These are phyloP conservation scores for Laspeyria flexula DNA, from an alignment of 2,888 invertebrate species.

Conservation along the genomic window DNA sequence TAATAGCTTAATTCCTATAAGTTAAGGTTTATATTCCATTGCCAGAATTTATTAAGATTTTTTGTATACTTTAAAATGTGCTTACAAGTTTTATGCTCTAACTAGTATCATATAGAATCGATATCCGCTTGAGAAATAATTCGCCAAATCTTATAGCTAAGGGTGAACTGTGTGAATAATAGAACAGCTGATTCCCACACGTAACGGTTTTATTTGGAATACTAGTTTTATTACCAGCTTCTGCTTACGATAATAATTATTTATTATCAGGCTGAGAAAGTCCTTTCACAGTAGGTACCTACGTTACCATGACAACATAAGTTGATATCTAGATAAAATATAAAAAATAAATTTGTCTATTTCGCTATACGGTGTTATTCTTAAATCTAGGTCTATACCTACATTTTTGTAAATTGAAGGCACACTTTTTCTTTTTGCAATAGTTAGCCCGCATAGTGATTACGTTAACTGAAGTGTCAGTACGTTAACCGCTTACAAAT, in stretches of 20 bases:
- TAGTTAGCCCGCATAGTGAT: conserved; percentile 60
- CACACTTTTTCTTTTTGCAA: conserved; percentile 51
- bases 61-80: not conserved
- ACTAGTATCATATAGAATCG: conserved; percentile 30
- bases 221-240: conserved; percentile 24
- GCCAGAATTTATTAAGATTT: not conserved
- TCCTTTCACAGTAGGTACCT: not conserved
- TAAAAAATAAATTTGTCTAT: too few species aligned
- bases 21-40: conserved; percentile 26
- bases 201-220: conserved; percentile 71
- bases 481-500: conserved; percentile 65
- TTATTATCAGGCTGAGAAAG: conserved; percentile 5
- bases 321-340: too few species aligned
- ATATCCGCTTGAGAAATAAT: conserved; percentile 28
- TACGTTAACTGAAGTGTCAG: conserved; percentile 52
- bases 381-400: conserved; percentile 32
- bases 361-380: conserved; percentile 13
- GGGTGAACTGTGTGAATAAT: conserved; percentile 58
- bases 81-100: conserved; percentile 28
- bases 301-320: too few species aligned
- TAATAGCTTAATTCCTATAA: conserved; percentile 19
- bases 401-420: conserved; percentile 30
- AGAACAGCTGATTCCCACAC: conserved; percentile 76
- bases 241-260: conserved; percentile 1
- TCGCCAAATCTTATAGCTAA: conserved; percentile 58